phyloP scores from a whole-genome alignment of 2,797 vertebrate species.

The Catharus ustulatus region DNA sequence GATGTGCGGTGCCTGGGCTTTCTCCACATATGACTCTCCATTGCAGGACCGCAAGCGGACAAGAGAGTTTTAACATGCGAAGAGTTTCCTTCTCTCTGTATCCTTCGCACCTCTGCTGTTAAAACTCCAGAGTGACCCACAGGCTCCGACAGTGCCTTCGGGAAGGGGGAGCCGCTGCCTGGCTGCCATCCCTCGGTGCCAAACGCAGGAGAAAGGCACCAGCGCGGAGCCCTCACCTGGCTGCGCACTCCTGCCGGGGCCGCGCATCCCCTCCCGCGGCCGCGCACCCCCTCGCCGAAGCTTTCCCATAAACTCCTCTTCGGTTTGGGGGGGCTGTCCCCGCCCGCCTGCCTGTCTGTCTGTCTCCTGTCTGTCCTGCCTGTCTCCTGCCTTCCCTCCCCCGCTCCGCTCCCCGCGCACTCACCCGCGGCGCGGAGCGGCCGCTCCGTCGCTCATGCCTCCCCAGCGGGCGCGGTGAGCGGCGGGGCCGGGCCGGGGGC shows the following conservation, averaged over 20 bases:
- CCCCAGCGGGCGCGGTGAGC: background rate
- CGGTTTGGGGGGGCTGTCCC: background rate
- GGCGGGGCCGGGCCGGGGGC: background rate
- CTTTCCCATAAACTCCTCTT: background rate
- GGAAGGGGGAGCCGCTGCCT: too few species aligned
- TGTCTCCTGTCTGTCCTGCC: too few species aligned
- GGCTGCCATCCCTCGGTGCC: background rate
- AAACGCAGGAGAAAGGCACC: background rate
- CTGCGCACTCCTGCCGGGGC: background rate
- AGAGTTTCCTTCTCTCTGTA: background rate
- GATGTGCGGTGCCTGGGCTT: background rate
- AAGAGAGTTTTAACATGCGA: background rate
- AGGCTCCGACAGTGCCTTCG: fast-evolving
- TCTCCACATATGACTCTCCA: fast-evolving
- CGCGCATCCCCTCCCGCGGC: background rate
- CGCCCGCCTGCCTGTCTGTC: background rate
- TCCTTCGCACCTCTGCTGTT: background rate
- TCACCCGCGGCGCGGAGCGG: constrained; percentile 25
- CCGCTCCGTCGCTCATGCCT: constrained; percentile 82
- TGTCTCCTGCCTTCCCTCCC: too few species aligned
- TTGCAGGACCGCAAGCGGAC: fast-evolving
- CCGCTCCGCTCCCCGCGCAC: background rate
- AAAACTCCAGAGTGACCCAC: background rate
- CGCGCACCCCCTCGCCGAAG: background rate
- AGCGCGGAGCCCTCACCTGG: background rate